Evolutionary conservation across 2,797 vertebrate genomes (phyloP).

Genomic region (Megalops cyprinoides): DNA sequence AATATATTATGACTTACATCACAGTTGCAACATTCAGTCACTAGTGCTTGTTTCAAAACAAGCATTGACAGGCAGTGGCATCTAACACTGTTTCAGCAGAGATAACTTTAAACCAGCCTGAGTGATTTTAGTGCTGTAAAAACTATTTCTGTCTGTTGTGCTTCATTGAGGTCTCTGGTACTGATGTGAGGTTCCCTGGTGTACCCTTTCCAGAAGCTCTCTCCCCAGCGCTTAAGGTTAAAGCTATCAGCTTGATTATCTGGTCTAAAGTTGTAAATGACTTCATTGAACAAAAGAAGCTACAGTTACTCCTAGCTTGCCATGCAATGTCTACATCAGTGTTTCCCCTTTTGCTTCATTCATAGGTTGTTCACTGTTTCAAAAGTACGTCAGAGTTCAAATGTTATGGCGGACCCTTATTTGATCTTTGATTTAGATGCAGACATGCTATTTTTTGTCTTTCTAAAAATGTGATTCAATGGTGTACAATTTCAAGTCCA

Average conservation of each 20-base stretch:
- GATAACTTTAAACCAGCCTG: conserved; percentile 47
- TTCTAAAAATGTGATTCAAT: not conserved
- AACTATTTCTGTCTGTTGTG: conserved; percentile 59
- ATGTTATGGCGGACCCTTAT: not conserved
- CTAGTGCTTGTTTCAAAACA: not conserved
- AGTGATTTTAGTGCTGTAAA: conserved; percentile 58
- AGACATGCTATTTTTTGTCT: not conserved
- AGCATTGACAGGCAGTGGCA: conserved; percentile 29
- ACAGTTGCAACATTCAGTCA: not conserved
- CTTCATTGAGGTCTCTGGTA: conserved; percentile 59
- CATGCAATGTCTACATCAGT: not conserved
- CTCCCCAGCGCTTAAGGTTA: conserved; percentile 73
- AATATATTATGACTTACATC: not conserved
- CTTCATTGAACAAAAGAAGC: conserved; percentile 71
- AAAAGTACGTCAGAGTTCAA: not conserved
- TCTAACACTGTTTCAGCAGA: conserved; percentile 31
- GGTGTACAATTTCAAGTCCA: not conserved
- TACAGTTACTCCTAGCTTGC: conserved; percentile 62
- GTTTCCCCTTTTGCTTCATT: not conserved
- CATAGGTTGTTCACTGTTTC: conserved; percentile 19
- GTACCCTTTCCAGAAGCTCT: conserved; percentile 71
- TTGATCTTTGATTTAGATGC: not conserved
- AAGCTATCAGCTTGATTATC: conserved; percentile 72
- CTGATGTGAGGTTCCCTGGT: conserved; percentile 66
- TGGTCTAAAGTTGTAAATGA: conserved; percentile 81